These are phyloP conservation scores for Drosophila azteca DNA, from an alignment of 1,140 invertebrate genomes.

Conservation along the genomic window DNA sequence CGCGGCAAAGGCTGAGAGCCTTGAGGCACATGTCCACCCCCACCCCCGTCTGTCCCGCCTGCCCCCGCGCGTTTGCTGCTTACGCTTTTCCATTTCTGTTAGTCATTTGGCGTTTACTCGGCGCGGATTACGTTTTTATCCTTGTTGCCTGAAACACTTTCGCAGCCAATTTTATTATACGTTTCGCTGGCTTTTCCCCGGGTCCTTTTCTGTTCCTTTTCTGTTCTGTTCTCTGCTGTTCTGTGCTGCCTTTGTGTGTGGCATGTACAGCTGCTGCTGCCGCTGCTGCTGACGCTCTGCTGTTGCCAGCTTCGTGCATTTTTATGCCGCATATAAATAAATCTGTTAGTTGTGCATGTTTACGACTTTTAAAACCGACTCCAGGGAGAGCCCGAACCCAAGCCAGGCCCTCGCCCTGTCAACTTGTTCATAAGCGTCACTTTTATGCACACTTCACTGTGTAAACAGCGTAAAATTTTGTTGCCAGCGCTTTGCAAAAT, in stretches of 20 bases:
- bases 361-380: conserved; percentile 78
- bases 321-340: conserved; percentile 82
- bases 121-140: conserved; percentile 79
- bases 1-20: conserved; percentile 7
- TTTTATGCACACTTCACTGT: conserved; percentile 81
- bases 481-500: conserved; percentile 57
- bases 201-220: too few relatives aligned
- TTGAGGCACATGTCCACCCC: conserved; percentile 45
- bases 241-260: conserved; percentile 42
- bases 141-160: conserved; percentile 77
- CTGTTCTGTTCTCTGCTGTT: too few relatives aligned
- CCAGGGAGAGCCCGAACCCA: conserved; percentile 35
- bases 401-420: conserved; percentile 22
- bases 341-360: conserved; percentile 82
- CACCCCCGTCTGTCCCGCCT: neutral
- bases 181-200: conserved; percentile 26
- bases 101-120: conserved; percentile 78
- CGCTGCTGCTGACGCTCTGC: conserved; percentile 17
- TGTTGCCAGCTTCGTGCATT: conserved; percentile 64
- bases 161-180: conserved; percentile 81
- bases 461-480: conserved; percentile 81
- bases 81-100: conserved; percentile 60
- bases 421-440: conserved; percentile 77
- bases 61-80: conserved; percentile 17
- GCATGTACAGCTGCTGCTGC: conserved; percentile 25